Conservation (phyloP, 2,113 vertebrate genomes). For the Pomatostomus ruficeps region DNA sequence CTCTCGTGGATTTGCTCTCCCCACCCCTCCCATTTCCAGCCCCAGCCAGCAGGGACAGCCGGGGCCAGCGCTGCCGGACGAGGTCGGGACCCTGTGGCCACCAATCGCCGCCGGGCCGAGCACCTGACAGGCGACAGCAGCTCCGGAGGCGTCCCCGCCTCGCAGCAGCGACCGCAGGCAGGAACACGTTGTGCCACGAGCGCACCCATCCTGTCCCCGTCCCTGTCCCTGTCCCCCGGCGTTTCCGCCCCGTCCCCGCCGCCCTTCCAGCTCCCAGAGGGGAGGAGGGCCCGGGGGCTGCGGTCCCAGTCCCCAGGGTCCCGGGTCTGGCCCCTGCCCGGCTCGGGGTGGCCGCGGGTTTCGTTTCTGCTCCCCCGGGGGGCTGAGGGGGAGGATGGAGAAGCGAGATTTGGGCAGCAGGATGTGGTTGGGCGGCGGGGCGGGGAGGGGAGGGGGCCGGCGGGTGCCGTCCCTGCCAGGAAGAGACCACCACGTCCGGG, state of each 20-base stretch:
- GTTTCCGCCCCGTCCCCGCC: background rate
- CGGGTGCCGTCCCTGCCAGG: background rate
- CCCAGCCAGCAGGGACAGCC: background rate
- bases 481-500: background rate
- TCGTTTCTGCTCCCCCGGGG: background rate
- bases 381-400: background rate
- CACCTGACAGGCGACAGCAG: background rate
- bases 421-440: background rate
- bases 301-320: background rate
- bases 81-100: rapidly evolving
- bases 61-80: rapidly evolving
- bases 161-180: background rate
- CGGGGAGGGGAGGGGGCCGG: background rate
- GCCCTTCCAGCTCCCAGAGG: background rate
- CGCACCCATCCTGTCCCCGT: background rate
- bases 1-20: background rate
- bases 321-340: rapidly evolving
- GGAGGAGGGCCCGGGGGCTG: background rate
- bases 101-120: rapidly evolving
- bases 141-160: background rate
- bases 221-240: rapidly evolving
- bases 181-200: background rate
- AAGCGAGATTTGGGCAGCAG: background rate
- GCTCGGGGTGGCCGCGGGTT: background rate
- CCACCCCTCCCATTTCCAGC: background rate